Evolutionary conservation across 2,888 invertebrate genomes (phyloP), one percentile per base, ranked within the genome.

Genomic region (Drosophila demipolita): DNA sequence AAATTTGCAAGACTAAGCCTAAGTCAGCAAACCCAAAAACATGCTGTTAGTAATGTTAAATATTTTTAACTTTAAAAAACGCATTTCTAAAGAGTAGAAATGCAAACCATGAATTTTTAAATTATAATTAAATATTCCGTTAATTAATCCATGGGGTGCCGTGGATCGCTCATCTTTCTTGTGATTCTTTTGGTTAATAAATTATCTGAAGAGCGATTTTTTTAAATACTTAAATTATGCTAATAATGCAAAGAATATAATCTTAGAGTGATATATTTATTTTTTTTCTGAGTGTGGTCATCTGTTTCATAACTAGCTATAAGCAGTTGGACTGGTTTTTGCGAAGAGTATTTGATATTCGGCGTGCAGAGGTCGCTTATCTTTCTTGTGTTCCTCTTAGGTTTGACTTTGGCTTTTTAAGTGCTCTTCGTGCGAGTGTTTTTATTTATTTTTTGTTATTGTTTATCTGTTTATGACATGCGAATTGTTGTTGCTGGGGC

Each of bases 401-500:
- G 11, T 17, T 29, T 52, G 35, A 5, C 36, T 45, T 26, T 33
- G 33, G 35, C 62, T 45, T 63, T 72, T 57, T 26, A 42, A 63
- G 59, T 35, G 49, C 12, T 15, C 23, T 35, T 29, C 35, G 29
- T 32, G 20, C 12, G 23, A 38, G 53, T 53, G 35, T 6, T 23
- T 65, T 52, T 52, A 20, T 49, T 23, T 12, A 3, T 33, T 54
- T 17, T 49, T 20, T 26, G 15, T 33, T 52, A 40, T n/a, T 26
- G 15, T 50, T 54, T 62, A 48, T 52, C 20, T 57, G 17, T n/a
- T 40, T 40, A 32, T 42, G 32, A 57, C 29, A 32, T 32, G 40
- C 20, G n/a, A 20, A 32, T 53, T 54, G 59, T 78, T 49, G 62
- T 29, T 55, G 60, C 60, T 42, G 52, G 36, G 59, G 35, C 42